Percentiles rank a stretch among this genome's conserved stretches.
These are phyloP conservation scores for Caretta caretta DNA, from an alignment of 2,113 vertebrate species.

Conservation along the genomic window DNA sequence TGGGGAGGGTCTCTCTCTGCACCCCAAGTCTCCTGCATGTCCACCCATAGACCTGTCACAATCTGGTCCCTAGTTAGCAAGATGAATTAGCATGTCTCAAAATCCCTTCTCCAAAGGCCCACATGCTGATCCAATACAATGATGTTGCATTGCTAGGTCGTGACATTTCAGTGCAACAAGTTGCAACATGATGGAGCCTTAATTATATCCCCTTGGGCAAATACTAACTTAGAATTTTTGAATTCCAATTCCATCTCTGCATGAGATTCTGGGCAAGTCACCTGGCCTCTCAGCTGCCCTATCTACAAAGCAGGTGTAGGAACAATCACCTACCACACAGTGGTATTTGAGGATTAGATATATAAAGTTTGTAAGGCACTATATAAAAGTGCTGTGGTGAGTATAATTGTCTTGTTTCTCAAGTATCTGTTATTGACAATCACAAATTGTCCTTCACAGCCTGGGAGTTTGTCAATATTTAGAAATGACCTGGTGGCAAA, in stretches of 20 bases:
- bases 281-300: background rate
- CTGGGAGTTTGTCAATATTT: background rate
- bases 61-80: background rate
- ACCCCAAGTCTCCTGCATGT: rapidly evolving
- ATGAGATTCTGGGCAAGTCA: background rate
- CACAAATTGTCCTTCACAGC: background rate
- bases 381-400: background rate
- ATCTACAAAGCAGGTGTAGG: background rate
- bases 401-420: background rate
- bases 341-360: background rate
- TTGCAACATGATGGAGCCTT: rapidly evolving
- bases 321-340: background rate
- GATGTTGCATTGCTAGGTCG: background rate
- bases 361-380: background rate
- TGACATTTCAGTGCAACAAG: rapidly evolving
- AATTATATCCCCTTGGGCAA: background rate
- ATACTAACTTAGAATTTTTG: background rate
- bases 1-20: background rate
- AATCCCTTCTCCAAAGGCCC: background rate
- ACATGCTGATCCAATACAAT: rapidly evolving
- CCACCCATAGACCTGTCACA: background rate
- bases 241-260: background rate
- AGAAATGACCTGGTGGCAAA: background rate
- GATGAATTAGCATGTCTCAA: background rate
- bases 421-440: background rate